Conservation (phyloP, 2,797 vertebrate species). For the Eutrigla gurnardus region DNA sequence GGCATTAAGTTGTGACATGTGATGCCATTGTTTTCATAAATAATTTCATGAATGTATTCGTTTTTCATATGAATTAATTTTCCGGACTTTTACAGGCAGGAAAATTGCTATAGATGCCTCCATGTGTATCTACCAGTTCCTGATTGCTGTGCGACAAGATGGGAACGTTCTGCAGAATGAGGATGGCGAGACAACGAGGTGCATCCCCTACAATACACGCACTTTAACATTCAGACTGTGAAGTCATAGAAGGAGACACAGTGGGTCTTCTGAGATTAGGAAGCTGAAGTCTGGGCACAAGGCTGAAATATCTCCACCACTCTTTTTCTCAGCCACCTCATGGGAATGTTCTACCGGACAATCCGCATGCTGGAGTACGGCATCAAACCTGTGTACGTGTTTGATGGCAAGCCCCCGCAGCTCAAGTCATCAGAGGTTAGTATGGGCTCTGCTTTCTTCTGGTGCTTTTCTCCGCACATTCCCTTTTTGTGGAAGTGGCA, state of each 20-base stretch:
- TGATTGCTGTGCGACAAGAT: slow-evolving; percentile 96
- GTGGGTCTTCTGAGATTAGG: neutral
- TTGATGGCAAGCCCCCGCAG: slow-evolving; percentile 95
- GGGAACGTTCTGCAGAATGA: slow-evolving; percentile 94
- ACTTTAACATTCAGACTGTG: neutral
- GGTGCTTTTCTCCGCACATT: neutral
- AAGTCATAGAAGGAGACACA: neutral
- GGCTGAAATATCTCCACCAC: neutral
- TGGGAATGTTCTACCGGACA: slow-evolving; percentile 99
- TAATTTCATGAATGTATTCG: no score
- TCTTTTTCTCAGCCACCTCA: slow-evolving; percentile 86
- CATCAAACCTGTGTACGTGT: slow-evolving; percentile 96
- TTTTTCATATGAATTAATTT: neutral
- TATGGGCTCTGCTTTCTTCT: neutral
- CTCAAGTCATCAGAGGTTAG: slow-evolving; percentile 93
- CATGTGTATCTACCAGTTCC: slow-evolving; percentile 99
- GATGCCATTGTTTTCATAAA: neutral
- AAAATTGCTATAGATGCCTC: slow-evolving; percentile 98
- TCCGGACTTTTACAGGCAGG: slow-evolving; percentile 78
- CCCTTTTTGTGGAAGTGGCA: neutral
- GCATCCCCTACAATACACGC: neutral
- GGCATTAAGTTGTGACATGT: neutral
- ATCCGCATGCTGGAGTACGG: slow-evolving; percentile 96
- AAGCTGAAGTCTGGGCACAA: neutral
- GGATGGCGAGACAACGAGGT: slow-evolving; percentile 96